Evolutionary conservation across 2,113 vertebrate species (phyloP).

Genomic region (Tyto alba): DNA sequence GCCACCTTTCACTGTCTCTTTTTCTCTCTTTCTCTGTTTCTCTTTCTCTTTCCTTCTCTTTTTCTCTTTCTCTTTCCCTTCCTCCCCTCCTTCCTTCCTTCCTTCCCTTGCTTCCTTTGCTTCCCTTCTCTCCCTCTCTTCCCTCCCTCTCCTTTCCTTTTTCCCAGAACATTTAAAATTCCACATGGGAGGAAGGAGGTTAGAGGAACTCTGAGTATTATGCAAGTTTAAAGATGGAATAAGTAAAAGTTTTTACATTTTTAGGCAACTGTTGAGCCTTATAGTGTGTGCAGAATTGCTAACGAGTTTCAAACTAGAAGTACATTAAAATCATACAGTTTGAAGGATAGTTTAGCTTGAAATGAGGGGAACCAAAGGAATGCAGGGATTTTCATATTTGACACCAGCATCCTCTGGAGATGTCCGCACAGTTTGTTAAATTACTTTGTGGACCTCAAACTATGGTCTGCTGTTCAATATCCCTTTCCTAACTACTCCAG

Average conservation of each 20-base stretch:
- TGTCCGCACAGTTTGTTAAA: not conserved
- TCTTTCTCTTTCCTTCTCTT: fast-evolving
- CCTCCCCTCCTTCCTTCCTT: fast-evolving
- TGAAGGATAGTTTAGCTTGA: not conserved
- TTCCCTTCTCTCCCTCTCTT: too few relatives aligned
- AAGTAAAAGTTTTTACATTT: not conserved
- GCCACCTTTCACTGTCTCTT: fast-evolving
- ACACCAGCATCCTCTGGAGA: not conserved
- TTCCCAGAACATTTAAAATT: not conserved
- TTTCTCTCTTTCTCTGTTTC: not conserved
- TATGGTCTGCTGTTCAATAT: not conserved
- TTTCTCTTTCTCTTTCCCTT: fast-evolving
- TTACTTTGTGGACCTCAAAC: not conserved
- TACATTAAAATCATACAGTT: not conserved
- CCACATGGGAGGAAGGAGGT: not conserved
- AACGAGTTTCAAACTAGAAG: not conserved
- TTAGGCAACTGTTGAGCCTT: not conserved
- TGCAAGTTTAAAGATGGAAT: not conserved
- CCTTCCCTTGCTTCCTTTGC: fast-evolving
- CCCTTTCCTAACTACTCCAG: not conserved
- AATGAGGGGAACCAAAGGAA: not conserved
- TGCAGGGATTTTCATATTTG: not conserved
- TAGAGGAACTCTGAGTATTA: not conserved
- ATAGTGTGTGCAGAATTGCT: not conserved
- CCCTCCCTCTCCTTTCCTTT: too few relatives aligned